phyloP scores from a whole-genome alignment of 2,113 vertebrate species.

The Sialia sialis region DNA sequence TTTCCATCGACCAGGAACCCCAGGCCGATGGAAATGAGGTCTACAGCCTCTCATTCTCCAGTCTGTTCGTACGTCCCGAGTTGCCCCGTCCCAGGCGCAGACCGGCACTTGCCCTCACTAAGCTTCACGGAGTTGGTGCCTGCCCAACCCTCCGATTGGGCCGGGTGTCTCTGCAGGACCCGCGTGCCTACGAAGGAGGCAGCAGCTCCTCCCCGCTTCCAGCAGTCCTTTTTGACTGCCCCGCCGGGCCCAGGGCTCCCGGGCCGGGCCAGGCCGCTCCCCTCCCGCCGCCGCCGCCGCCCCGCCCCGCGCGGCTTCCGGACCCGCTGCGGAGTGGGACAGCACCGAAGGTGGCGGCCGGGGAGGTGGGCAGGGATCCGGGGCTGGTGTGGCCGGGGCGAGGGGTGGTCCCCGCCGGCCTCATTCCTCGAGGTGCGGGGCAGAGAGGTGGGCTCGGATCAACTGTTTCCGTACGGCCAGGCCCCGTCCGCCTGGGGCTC shows the following conservation, averaged over 20 bases:
- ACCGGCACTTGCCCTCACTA: not conserved
- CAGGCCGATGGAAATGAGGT: not conserved
- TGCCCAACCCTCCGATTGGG: not conserved
- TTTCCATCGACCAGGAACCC: not conserved
- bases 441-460: not conserved
- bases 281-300: not conserved
- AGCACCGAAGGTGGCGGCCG: not conserved
- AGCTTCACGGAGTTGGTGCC: not conserved
- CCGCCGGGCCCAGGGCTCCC: rapidly evolving
- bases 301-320: not conserved
- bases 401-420: rapidly evolving
- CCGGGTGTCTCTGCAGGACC: rapidly evolving
- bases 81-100: not conserved
- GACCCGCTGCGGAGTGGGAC: not conserved
- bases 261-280: not conserved
- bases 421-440: not conserved
- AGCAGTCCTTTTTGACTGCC: rapidly evolving
- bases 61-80: not conserved
- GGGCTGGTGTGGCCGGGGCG: rapidly evolving
- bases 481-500: not conserved
- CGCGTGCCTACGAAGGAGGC: rapidly evolving
- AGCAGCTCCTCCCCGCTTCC: rapidly evolving
- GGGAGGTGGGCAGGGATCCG: not conserved
- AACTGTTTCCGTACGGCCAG: no score
- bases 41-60: not conserved